Evolutionary conservation across 2,888 invertebrate genomes (phyloP).

Genomic region (Proisotoma minuta): DNA sequence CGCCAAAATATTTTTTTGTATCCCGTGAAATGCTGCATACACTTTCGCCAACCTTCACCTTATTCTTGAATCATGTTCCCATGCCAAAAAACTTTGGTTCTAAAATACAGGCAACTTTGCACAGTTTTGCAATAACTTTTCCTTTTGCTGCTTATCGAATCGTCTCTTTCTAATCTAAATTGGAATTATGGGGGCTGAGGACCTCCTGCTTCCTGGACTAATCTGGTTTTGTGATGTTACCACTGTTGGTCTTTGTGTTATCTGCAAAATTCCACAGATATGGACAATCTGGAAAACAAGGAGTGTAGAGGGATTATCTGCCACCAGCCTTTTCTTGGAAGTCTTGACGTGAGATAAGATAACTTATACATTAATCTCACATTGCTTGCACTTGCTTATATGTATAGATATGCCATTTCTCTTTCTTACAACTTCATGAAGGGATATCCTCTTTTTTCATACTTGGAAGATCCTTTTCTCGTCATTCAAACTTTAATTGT

Average conservation of each 20-base stretch:
- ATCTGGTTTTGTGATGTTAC: slow-evolving; percentile 44
- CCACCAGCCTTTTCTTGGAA: slow-evolving; percentile 64
- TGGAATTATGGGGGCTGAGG: slow-evolving; percentile 1
- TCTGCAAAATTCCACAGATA: slow-evolving; percentile 80
- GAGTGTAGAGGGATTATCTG: slow-evolving; percentile 66
- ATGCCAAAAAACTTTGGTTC: no score
- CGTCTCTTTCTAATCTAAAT: no score
- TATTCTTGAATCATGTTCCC: no score
- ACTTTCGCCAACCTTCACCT: neutral
- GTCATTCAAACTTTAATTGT: slow-evolving; percentile 69
- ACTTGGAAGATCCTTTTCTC: slow-evolving; percentile 79
- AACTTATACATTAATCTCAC: neutral
- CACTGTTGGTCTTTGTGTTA: slow-evolving; percentile 69
- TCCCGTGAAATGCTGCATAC: no score
- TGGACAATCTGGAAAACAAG: slow-evolving; percentile 60
- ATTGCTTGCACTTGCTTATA: slow-evolving; percentile 6
- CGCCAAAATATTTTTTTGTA: neutral
- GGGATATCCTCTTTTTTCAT: slow-evolving; percentile 68
- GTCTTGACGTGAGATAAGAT: slow-evolving; percentile 60
- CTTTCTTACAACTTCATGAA: slow-evolving; percentile 74
- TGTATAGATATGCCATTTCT: slow-evolving; percentile 72
- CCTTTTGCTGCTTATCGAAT: no score
- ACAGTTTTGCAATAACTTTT: no score
- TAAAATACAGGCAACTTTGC: no score
- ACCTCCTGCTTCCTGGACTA: neutral